phyloP scores from a whole-genome alignment of 2,113 vertebrate genomes.

The Dromiciops gliroides region DNA sequence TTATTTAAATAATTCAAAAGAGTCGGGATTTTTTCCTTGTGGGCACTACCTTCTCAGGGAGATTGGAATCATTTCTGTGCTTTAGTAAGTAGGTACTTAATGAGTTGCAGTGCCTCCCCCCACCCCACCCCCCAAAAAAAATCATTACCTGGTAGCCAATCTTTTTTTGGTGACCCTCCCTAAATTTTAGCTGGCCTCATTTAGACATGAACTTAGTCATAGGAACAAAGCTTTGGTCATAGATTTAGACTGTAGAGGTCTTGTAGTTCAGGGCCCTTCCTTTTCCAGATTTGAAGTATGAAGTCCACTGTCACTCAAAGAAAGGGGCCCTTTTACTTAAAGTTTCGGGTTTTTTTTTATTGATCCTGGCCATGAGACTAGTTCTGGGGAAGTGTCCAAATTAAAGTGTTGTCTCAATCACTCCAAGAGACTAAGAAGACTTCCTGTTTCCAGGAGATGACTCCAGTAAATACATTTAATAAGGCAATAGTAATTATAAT shows the following conservation, averaged over 20 bases:
- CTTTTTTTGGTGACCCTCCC: background rate
- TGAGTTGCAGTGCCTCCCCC: background rate
- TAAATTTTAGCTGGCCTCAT: background rate
- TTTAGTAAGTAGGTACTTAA: background rate
- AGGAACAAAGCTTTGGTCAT: background rate
- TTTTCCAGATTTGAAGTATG: background rate
- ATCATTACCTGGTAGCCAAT: background rate
- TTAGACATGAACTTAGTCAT: background rate
- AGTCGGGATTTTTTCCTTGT: background rate
- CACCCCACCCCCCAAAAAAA: background rate
- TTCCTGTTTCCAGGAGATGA: slow-evolving; percentile 52
- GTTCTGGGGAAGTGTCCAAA: slow-evolving; percentile 9
- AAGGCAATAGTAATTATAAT: slow-evolving; percentile 66
- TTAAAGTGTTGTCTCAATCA: slow-evolving; percentile 25
- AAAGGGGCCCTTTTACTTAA: background rate
- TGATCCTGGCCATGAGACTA: slow-evolving; percentile 35
- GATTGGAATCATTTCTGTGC: background rate
- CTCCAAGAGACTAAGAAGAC: slow-evolving; percentile 1
- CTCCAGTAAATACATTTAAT: slow-evolving; percentile 78
- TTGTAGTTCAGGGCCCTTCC: background rate
- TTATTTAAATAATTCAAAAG: background rate
- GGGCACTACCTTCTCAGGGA: background rate
- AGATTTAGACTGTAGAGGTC: background rate
- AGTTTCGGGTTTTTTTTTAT: slow-evolving; percentile 33
- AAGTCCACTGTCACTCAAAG: background rate